phyloP scores from a whole-genome alignment of 2,113 vertebrate species.

The Leuciscus idus region DNA sequence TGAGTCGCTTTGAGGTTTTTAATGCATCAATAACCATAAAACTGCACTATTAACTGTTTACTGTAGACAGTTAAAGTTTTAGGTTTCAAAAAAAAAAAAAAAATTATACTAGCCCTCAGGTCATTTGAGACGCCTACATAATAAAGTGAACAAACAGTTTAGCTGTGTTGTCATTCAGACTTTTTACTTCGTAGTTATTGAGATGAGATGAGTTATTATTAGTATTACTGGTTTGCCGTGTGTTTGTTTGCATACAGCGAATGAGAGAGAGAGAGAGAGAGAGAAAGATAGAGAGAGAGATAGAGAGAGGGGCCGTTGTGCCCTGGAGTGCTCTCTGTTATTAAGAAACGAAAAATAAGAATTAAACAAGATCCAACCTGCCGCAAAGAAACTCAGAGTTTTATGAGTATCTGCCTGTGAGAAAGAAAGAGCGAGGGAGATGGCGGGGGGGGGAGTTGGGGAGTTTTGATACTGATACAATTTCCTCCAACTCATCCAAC shows the following conservation, averaged over 20 bases:
- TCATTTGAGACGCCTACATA: not conserved
- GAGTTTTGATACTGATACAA: not conserved
- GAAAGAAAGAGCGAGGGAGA: not conserved
- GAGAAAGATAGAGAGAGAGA: not conserved
- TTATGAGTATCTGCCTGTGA: constrained; percentile 10
- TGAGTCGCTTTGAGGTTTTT: not conserved
- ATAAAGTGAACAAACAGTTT: constrained; percentile 18
- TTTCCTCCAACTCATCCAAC: not conserved
- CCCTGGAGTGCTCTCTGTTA: constrained; percentile 31
- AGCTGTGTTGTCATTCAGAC: constrained; percentile 4
- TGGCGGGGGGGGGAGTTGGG: not conserved
- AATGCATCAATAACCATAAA: not conserved
- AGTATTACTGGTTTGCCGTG: constrained; percentile 29
- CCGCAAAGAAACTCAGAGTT: not conserved
- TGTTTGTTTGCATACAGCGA: constrained; percentile 14
- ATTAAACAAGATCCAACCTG: constrained; percentile 49
- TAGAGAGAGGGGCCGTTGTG: constrained; percentile 10
- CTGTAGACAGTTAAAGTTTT: not conserved
- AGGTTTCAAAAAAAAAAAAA: not conserved
- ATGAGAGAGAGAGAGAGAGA: not conserved
- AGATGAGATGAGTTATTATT: not conserved
- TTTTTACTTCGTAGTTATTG: not conserved
- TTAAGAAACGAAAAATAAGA: constrained; percentile 43
- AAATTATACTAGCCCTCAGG: not conserved
- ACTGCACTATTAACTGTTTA: not conserved